Base-by-base conservation (phyloP, 2,797 vertebrate species). In the Florisuga fusca region DNA sequence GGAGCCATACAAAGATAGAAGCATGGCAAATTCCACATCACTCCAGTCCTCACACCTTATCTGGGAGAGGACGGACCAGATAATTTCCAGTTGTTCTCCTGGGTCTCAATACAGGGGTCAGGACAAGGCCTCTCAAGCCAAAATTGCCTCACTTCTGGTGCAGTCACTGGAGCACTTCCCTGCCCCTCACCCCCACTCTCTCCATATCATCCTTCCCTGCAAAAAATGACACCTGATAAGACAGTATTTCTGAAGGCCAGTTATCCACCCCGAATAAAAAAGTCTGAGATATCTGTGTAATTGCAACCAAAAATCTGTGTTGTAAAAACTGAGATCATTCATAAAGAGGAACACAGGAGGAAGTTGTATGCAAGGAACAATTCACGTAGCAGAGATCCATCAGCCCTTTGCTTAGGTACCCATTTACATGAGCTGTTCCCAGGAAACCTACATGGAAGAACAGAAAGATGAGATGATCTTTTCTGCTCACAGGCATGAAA, bases 261-360 rank as follows among this genome's bases (percentile, higher is more conserved):
- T 63, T 93, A 81, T 62, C 43, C 59, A 68, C 17, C 20, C 17
- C 27, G 66, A 68, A 71, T 62, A 64, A 68, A 83, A 93, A 91
- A 67, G 38, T 27, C n/a, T 66, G 71, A 93, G 38, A 62, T 66
- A 25, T 90, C 38, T 11, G 1, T 54, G 23, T 45, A 86, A 79
- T 55, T 75, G 34, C 58, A 94, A 78, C 38, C 48, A 84, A 94
- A 31, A 74, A 81, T 17, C 46, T 50, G 4, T 48, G 48, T 48
- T 75, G 66, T 79, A 79, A 94, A 93, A 96, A 57, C 71, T 26
- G 48, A 86, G 53, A 23, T 83, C 73, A 76, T 94, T 90, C 87
- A 82, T 68, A 76, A 59, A 63, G 14, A 91, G 64, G 83, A 87
- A 89, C 43, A 92, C 85, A 81, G 21, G 4, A 16, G 10, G 31